phyloP scores from a whole-genome alignment of 1,140 invertebrate genomes.

The Notospermus geniculatus region DNA sequence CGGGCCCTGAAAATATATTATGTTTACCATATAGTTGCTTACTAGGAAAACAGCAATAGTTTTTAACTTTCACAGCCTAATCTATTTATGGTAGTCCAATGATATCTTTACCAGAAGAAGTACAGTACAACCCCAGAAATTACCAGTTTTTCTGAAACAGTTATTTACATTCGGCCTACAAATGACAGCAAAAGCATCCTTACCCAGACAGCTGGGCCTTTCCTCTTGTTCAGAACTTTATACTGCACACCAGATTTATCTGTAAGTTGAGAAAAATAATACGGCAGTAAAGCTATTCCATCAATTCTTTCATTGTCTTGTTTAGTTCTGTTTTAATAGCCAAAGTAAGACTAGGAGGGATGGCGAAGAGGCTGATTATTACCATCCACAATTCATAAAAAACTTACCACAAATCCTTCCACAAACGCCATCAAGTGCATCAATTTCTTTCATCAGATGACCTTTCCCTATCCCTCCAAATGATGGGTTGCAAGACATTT shows the following conservation, averaged over 20 bases:
- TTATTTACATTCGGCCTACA: no score
- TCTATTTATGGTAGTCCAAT: no score
- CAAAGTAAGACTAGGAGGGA: no score
- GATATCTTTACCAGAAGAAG: no score
- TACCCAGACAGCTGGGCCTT: conserved; percentile 86
- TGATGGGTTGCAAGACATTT: conserved; percentile 95
- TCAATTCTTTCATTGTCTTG: no score
- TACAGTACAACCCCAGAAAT: no score
- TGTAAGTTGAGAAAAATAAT: conserved; percentile 31
- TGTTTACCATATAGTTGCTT: no score
- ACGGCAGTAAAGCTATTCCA: no score
- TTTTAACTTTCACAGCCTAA: no score
- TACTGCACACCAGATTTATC: conserved; percentile 61
- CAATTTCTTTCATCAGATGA: conserved; percentile 86
- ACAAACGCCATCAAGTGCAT: conserved; percentile 89
- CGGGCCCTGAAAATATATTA: conserved; percentile 63
- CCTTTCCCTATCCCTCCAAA: conserved; percentile 96
- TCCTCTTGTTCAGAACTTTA: conserved; percentile 71
- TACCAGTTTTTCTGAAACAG: no score
- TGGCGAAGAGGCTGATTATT: conserved; percentile 16
- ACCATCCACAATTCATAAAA: conserved; percentile 71
- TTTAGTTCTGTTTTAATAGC: no score
- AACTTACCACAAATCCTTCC: conserved; percentile 77
- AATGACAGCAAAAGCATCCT: conserved; percentile 14
- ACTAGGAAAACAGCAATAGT: no score